phyloP scores from a whole-genome alignment of 2,113 vertebrate species.

The Zosterops lateralis region DNA sequence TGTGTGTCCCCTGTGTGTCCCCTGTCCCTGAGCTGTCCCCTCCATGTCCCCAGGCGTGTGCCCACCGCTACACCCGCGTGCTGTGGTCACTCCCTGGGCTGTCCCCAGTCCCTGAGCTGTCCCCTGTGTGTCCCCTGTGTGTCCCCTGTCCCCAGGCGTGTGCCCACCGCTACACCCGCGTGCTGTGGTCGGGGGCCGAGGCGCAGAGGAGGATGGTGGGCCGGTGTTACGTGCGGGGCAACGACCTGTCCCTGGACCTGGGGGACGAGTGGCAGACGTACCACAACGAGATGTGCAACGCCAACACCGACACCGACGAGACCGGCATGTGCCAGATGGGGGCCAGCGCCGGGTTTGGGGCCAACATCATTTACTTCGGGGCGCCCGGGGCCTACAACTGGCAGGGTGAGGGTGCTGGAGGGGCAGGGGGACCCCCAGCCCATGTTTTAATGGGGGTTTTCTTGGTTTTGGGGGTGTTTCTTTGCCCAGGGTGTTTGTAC shows the following conservation, averaged over 20 bases:
- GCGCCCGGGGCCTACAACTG: conserved; percentile 84
- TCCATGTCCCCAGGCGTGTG: neutral
- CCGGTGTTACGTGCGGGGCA: conserved; percentile 87
- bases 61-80: accelerated
- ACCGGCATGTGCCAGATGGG: conserved; percentile 94
- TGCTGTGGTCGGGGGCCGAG: conserved; percentile 71
- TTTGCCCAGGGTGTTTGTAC: neutral
- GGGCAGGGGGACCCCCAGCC: too few relatives aligned
- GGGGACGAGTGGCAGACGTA: conserved; percentile 85
- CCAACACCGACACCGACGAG: conserved; percentile 69
- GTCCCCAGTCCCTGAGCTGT: neutral
- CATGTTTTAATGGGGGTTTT: too few relatives aligned
- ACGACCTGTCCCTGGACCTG: conserved; percentile 78
- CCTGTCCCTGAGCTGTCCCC: neutral
- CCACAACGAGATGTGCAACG: conserved; percentile 86
- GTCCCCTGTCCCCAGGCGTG: conserved; percentile 79
- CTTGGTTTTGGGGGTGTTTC: neutral
- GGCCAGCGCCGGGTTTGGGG: conserved; percentile 84
- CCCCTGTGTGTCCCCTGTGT: neutral
- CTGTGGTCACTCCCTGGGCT: neutral
- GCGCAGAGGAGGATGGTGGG: conserved; percentile 89
- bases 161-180: conserved; percentile 87
- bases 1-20: neutral
- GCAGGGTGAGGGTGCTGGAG: conserved; percentile 79
- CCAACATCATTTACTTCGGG: conserved; percentile 82